Evolutionary conservation across 2,888 invertebrate species (phyloP).

Genomic region (Parnassius smintheus): DNA sequence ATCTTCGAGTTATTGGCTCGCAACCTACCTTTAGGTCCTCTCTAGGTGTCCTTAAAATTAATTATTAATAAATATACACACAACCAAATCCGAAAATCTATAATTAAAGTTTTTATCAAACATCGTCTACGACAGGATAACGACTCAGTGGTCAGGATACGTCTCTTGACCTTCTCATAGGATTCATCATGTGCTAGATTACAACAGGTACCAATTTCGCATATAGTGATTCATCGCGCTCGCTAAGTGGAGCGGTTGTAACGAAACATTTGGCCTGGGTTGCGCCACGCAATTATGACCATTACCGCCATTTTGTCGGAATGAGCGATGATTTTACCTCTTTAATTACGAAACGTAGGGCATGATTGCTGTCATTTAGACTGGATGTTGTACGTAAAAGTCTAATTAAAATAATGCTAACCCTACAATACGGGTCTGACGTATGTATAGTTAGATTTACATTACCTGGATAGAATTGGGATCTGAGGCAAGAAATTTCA

Average conservation of each 20-base stretch:
- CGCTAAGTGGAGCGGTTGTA: not conserved
- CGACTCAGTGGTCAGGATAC: too few species aligned
- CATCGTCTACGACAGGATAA: not conserved
- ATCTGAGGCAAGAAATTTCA: too few species aligned
- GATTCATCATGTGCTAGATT: not conserved
- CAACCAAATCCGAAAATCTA: too few species aligned
- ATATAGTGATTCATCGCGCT: constrained; percentile 2
- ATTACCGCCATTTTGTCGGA: constrained; percentile 1
- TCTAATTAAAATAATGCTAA: not conserved
- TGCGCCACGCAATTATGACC: constrained; percentile 16
- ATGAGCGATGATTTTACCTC: constrained; percentile 4
- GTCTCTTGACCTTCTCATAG: too few species aligned
- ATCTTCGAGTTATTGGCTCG: too few species aligned
- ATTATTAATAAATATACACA: too few species aligned
- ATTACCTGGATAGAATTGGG: too few species aligned
- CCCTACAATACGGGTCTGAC: too few species aligned
- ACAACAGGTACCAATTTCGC: constrained; percentile 14
- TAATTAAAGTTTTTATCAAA: too few species aligned
- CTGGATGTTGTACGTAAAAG: not conserved
- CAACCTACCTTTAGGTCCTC: too few species aligned
- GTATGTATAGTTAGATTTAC: too few species aligned
- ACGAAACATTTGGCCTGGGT: not conserved
- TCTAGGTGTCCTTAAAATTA: too few species aligned
- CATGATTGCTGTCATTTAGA: constrained; percentile 9
- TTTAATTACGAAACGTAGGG: constrained; percentile 3